Base-by-base conservation (phyloP, 2,113 vertebrate genomes). In the Lepus europaeus region DNA sequence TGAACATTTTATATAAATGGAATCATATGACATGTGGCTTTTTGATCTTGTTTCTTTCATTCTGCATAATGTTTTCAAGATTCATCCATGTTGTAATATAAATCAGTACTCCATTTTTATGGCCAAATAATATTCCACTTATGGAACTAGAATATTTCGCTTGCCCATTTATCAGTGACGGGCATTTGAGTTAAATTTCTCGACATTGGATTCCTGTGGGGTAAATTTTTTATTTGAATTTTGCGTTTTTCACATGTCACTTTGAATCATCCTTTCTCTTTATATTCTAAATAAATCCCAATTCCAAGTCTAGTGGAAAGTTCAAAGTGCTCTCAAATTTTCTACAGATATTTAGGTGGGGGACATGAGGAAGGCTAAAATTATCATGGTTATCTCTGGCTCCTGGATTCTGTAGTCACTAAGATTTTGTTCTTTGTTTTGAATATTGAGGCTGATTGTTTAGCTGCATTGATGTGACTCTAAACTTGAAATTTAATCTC, bases 131-230 rank as follows among this genome's bases (percentile, higher is more conserved):
- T 56, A 70, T 76, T 89, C 10, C 61, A 80, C 36, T 76, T 64
- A 56, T 74, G 68, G n/a, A 73, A 45, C 53, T 81, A 59, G 14
- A 6, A 36, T 59, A 69, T 77, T 72, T 87, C 80, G 16, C 74
- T 91, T 84, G 59, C n/a, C 10, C n/a, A 9, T 83, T 87, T 14
- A 79, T 22, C 22, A 70, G 9, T 82, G 76, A 82, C 45, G n/a
- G 16, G 45, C 69, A 70, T 70, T 89, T 76, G 31, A 17, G 23
- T 45, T 61, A 81, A 73, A 87, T 74, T 90, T 45, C 22, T 93
- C 84, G 45, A 96, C 89, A 95, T 83, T 12, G 74, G 74, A 74
- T 79, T 69, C 81, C 36, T 79, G 23, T 59, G 64, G 83, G 64
- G 8, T 45, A 64, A 53, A 73, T 88, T 72, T 78, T 31, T 59